Base-by-base conservation (phyloP, 2,888 invertebrate species). In the Mayetiola destructor region DNA sequence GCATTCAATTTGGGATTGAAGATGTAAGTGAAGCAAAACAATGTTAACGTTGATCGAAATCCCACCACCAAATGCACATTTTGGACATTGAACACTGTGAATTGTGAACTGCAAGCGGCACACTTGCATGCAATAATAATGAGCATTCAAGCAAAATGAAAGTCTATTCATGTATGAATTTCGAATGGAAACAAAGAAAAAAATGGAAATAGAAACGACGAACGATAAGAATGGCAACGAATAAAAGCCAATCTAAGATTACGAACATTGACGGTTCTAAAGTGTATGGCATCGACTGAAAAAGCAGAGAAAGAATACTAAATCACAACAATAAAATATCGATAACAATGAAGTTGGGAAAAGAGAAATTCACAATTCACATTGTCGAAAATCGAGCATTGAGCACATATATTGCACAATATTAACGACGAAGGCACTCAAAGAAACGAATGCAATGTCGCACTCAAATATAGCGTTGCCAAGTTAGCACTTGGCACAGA, bases 121-220 rank as follows among this genome's bases (percentile, higher is more conserved):
- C 27, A 16, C 48, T 48, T 27, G 48, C 48, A 48, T 48, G 48
- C 27, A 48, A 23, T 23, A 27, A 48, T 48, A 48, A 48, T 48
- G 48, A 48, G 48, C 48, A 48, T n/a, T 48, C n/a, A 16, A 48
- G 48, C 48, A 48, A 48, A 48, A 48, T 27, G 27, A 48, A 27
- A 48, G 27, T 48, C 48, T 16, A 48, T 48, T 48, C 48, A 48
- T 48, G 48, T 48, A 48, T 48, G 48, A 48, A 48, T 48, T 48
- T 48, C 6, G 48, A 42, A 3, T n/a, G 3, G 23, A 42, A 23
- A 3, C 12, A 42, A 36, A 14, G 12, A 12, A 14, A n/a, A n/a
- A n/a, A n/a, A 36, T n/a, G 14, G n/a, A 36, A 36, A 39, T 6
- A 39, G 20, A 18, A 48, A 48, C 5, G n/a, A 36, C 36, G 12